Conservation (phyloP, 2,113 vertebrate genomes). For the Eudyptes chrysolophus region DNA sequence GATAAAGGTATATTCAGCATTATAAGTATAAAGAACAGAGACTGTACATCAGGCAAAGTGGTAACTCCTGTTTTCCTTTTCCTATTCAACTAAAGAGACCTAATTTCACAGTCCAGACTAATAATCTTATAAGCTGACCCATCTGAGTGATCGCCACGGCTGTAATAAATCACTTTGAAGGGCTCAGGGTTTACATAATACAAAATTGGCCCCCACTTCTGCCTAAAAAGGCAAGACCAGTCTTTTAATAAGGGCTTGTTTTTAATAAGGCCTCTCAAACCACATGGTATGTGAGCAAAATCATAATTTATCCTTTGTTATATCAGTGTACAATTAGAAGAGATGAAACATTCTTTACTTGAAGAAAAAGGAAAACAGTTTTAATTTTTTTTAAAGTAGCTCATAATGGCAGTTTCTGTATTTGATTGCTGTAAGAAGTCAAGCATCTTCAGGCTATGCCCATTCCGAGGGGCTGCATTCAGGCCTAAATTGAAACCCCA, state of each 20-base stretch:
- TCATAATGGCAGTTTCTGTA: not conserved
- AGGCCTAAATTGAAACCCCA: not conserved
- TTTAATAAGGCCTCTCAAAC: not conserved
- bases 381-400: not conserved
- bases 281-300: accelerated
- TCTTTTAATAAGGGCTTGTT: not conserved
- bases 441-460: not conserved
- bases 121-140: not conserved
- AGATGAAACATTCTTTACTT: not conserved
- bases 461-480: accelerated
- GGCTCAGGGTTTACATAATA: not conserved
- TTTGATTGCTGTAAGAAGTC: not conserved
- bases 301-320: not conserved
- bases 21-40: not conserved
- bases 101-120: not conserved
- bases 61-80: not conserved
- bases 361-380: not conserved
- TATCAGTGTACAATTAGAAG: not conserved
- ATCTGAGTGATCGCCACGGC: not conserved
- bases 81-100: not conserved
- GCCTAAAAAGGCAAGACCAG: not conserved
- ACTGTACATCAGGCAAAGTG: not conserved
- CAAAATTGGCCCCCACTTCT: not conserved
- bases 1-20: not conserved
- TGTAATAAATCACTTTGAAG: not conserved